Conservation (phyloP, 2,888 invertebrate genomes). For the Drosophila antonietae region DNA sequence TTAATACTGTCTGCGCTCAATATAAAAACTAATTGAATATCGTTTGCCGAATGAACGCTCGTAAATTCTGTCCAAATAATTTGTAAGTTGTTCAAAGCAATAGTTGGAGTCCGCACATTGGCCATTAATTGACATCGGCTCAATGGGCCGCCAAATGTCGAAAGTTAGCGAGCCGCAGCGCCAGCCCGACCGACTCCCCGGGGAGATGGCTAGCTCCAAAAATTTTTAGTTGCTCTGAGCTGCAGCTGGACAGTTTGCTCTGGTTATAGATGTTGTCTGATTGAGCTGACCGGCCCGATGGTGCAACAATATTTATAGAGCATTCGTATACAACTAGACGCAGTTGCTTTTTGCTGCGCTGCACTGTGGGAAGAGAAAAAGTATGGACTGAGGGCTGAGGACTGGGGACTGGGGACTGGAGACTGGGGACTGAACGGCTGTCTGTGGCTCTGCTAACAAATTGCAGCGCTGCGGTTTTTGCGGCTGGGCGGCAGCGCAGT, state of each 20-base stretch:
- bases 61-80: slow-evolving; percentile 19
- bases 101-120: neutral
- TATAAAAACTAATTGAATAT: slow-evolving; percentile 2
- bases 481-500: slow-evolving; percentile 30
- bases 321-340: slow-evolving; percentile 30
- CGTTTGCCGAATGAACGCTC: slow-evolving; percentile 4
- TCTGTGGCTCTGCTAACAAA: slow-evolving; percentile 57
- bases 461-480: slow-evolving; percentile 60
- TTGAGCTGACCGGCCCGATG: slow-evolving; percentile 40
- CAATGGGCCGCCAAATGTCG: slow-evolving; percentile 42
- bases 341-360: slow-evolving; percentile 8
- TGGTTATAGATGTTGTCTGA: slow-evolving; percentile 24
- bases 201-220: neutral
- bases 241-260: slow-evolving; percentile 12
- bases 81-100: slow-evolving; percentile 15
- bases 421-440: slow-evolving; percentile 13
- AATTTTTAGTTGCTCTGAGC: slow-evolving; percentile 5
- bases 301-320: slow-evolving; percentile 52
- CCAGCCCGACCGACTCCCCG: neutral
- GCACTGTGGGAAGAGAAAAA: neutral
- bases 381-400: neutral
- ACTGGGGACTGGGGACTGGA: neutral
- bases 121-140: slow-evolving; percentile 44
- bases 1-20: neutral
- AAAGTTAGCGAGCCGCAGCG: slow-evolving; percentile 25